phyloP scores from a whole-genome alignment of 2,888 invertebrate species.

The Hyposoter dolosus region DNA sequence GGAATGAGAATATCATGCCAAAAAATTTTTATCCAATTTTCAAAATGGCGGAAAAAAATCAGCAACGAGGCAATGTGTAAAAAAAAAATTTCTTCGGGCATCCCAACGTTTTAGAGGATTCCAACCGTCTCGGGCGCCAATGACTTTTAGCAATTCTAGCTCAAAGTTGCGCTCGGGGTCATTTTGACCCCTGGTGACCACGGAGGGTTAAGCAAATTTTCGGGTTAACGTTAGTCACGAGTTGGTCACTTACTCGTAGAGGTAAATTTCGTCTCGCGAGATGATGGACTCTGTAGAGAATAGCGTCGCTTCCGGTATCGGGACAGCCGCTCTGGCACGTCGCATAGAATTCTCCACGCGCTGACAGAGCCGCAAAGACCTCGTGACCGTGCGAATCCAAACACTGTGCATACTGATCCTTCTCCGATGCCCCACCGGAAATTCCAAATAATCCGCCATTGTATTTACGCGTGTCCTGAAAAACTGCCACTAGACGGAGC shows the following conservation, averaged over 20 bases:
- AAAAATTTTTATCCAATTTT: too few relatives aligned
- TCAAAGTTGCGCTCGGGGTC: too few relatives aligned
- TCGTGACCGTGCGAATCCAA: slow-evolving; percentile 84
- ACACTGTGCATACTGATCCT: slow-evolving; percentile 86
- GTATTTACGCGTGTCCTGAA: slow-evolving; percentile 85
- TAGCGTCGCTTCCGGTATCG: slow-evolving; percentile 83
- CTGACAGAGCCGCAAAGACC: slow-evolving; percentile 85
- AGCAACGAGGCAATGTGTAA: too few relatives aligned
- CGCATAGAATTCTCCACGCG: slow-evolving; percentile 86
- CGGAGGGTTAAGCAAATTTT: too few relatives aligned
- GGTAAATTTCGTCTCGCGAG: slow-evolving; percentile 85
- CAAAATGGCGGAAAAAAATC: too few relatives aligned
- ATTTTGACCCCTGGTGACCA: too few relatives aligned
- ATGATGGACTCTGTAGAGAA: slow-evolving; percentile 86
- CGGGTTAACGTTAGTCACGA: not conserved
- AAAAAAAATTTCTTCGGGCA: too few relatives aligned
- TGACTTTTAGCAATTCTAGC: too few relatives aligned
- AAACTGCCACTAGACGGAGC: slow-evolving; percentile 86
- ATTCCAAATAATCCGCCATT: slow-evolving; percentile 83
- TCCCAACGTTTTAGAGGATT: too few relatives aligned
- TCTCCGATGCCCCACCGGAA: slow-evolving; percentile 80
- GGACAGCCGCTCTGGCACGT: slow-evolving; percentile 84
- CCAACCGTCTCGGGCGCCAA: too few relatives aligned
- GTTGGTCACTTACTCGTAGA: slow-evolving; percentile 79
- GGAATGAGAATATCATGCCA: too few relatives aligned